Base-by-base conservation (phyloP, 2,888 invertebrate species). In the Leptinotarsa peninsularis region DNA sequence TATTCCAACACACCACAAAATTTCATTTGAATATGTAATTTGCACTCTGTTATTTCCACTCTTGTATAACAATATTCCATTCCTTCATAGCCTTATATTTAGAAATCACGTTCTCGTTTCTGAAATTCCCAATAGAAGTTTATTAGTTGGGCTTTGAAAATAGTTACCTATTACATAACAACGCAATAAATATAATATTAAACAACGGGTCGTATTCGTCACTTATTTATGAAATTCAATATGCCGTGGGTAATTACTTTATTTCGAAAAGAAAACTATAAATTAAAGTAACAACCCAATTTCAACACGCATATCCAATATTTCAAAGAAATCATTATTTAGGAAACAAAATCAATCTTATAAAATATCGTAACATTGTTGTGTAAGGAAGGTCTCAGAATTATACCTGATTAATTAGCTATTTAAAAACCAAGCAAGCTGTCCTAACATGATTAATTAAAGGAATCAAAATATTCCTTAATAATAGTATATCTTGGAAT, bases 221-320 rank as follows among this genome's bases (percentile, higher is more conserved):
- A 90, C 91, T 90, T 91, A 90, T 91, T 90, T 90, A 90, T 90
- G 89, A 91, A 90, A 90, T 91, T 90, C 90, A 90, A 91, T 91
- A 90, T 91, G 91, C 90, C 90, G 90, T 87, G 90, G 90, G 90
- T 90, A 90, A 91, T 91, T 90, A 89, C 83, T 82, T 78, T 81
- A 83, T 84, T 83, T 83, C 78, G 81, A 76, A 82, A 80, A 79
- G 78, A 81, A 77, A 80, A 79, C 79, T 83, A 80, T 84, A 84
- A 84, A 83, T 83, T 83, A 81, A 80, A 82, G 82, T 83, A 83
- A 83, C 82, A 80, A 79, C 80, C 49, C 71, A 67, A 67, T 71
- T 76, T 73, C 67, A 73, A 70, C 73, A 70, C 70, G 58, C 68
- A 71, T 49, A 43, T 43, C 58, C 58, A 58, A 70, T 58, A 70